phyloP scores from a whole-genome alignment of 1,140 invertebrate species.

The Camponotus vicinus region DNA sequence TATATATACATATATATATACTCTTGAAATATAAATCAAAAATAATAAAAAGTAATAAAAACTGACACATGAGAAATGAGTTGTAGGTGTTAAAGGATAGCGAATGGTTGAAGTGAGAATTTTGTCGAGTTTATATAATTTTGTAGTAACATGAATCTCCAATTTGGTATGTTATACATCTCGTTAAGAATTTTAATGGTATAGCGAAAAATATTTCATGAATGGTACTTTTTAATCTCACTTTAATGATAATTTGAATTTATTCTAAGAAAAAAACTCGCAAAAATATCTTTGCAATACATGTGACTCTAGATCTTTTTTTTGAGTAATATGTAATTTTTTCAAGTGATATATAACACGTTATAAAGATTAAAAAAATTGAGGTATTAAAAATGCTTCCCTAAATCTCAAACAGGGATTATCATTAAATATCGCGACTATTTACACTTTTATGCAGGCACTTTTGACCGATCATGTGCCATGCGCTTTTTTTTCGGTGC shows the following conservation, averaged over 20 bases:
- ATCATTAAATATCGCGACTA: slow-evolving; percentile 11
- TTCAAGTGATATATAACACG: not conserved
- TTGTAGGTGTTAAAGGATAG: no score
- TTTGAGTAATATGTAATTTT: not conserved
- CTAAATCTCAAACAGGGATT: not conserved
- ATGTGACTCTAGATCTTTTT: not conserved
- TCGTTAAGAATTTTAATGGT: no score
- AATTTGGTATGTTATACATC: no score
- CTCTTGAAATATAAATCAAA: no score
- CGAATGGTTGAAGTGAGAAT: no score
- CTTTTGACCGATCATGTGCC: slow-evolving; percentile 21
- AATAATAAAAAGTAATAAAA: no score
- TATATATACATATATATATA: no score
- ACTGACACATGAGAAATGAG: no score
- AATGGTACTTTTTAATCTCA: not conserved
- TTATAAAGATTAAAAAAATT: not conserved
- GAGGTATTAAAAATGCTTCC: slow-evolving; percentile 2
- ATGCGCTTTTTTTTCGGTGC: not conserved
- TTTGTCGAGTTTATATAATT: no score
- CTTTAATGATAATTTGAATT: not conserved
- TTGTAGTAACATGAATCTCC: no score
- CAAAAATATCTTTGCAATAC: not conserved
- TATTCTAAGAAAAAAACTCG: slow-evolving; percentile 3
- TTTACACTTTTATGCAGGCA: not conserved
- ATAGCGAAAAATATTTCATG: not conserved